Evolutionary conservation across 2,113 vertebrate species (phyloP), one percentile per base, ranked within the genome.

Genomic region (Girardinichthys multiradiatus): DNA sequence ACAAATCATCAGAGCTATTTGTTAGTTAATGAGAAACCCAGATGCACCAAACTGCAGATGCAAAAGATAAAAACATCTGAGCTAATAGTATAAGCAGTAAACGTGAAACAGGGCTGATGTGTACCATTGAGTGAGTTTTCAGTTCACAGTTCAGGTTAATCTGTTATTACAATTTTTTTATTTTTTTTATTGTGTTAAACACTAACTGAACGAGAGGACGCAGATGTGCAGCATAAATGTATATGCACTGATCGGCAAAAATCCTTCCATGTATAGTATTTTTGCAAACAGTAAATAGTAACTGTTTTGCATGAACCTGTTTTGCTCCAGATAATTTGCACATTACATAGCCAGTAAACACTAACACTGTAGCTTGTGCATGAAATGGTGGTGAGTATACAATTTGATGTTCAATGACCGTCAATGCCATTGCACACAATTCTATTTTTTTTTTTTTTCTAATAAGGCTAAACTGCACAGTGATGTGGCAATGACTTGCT

Each of bases 381-480:
- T 33, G 10, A 30, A 65, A 26, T 15, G 14, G 58, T 54, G 30
- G 14, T 21, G 26, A 71, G 42, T 64, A 42, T 75, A 33, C 59
- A 66, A 81, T 45, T 13, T 57, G 8, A 24, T 64, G 26, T n/a
- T 64, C 10, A 30, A 21, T 60, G n/a, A 17, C 68, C 30, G 57
- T 31, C 31, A 29, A 58, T 31, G 24, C 17, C 33, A 70, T 61
- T 48, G 64, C 30, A 63, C 35, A 65, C 37, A 71, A 12, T 42
- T 57, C 62, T 12, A n/a, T 5, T 42, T 24, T 7, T 33, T 35
- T 74, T 66, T 15, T 59, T 15, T 54, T 75, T 54, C 33, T 63
- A 26, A 63, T 57, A 24, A 74, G 31, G 35, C 29, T 60, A 64
- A 72, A 68, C 63, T 54, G 29, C 57, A 57, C 65, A 64, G 72